Base-by-base conservation (phyloP, 2,888 invertebrate species). In the Cabera pusaria region DNA sequence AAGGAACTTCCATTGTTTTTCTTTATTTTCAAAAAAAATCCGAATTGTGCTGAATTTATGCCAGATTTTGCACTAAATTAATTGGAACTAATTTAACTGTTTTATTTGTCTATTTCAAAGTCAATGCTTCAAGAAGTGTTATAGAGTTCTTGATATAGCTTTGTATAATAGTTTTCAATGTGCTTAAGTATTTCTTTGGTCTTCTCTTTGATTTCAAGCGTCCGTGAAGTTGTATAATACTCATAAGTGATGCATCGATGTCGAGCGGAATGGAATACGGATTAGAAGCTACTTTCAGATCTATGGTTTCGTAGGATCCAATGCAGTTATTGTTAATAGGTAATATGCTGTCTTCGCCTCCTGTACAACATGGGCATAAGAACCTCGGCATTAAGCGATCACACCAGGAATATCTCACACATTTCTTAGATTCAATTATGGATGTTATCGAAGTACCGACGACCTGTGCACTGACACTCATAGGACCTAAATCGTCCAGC, bases 291-390 rank as follows among this genome's bases (percentile, higher is more conserved):
- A 40, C 41, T 22, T 54, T 65, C 16, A 82, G 51, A 39, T 80
- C 66, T 6, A 84, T 72, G 28, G 60, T 75, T 59, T 83, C 79
- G 42, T 72, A 82, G 1, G 78, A 82, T 41, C 59, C 68, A 5
- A 37, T 49, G n/a, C 58, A 35, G 21, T 48, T 65, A 24, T 52
- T 56, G 39, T 57, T 64, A n/a, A n/a, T n/a, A 1, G 54, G 52
- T 40, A 70, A 60, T 8, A 56, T 31, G 3, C 41, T 46, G 33
- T 68, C 69, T 1, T 64, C 66, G n/a, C 54, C 59, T 3, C 69
- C 71, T 2, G 75, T 73, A 41, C 82, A 82, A 48, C 85, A 85
- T 1, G 85, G 83, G 26, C 84, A 86, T 0, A 73, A 9, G 0
- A 71, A 11, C 39, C 44, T 74, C 5, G 80, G 78, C 2, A 65